A percentile compares a stretch with the other conserved stretches of the same genome.
Conservation (phyloP, 2,113 vertebrate genomes). For the Aramus guarauna region DNA sequence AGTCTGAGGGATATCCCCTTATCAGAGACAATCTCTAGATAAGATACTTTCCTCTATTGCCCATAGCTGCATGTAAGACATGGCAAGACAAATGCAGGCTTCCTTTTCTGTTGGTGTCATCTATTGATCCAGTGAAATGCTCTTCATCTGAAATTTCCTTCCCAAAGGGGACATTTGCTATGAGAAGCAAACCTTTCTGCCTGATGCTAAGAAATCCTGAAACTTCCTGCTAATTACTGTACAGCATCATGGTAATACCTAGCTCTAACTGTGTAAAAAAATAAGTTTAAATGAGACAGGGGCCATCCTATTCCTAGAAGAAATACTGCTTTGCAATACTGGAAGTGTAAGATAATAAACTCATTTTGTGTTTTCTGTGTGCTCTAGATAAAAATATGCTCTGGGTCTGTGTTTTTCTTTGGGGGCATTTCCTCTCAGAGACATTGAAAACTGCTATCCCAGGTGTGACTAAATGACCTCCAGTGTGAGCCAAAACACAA, state of each 20-base stretch:
- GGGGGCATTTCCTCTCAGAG: background rate
- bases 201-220: background rate
- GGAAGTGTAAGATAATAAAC: background rate
- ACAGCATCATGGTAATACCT: background rate
- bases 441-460: background rate
- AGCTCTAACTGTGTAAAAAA: background rate
- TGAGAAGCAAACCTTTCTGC: background rate
- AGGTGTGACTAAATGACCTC: background rate
- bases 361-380: background rate
- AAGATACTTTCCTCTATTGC: slow-evolving; percentile 19
- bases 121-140: background rate
- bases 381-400: background rate
- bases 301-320: background rate
- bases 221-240: background rate
- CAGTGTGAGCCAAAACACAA: background rate
- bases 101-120: slow-evolving; percentile 32
- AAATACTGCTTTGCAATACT: background rate
- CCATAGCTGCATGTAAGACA: slow-evolving; percentile 42
- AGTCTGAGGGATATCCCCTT: slow-evolving; percentile 27
- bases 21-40: slow-evolving; percentile 32
- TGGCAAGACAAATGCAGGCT: background rate
- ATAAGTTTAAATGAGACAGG: background rate
- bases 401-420: background rate
- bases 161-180: slow-evolving; percentile 26
- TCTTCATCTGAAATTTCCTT: slow-evolving; percentile 37